Percentiles rank a stretch among this genome's conserved stretches.
These are phyloP conservation scores for Watsonalla binaria DNA, from an alignment of 2,888 invertebrate genomes.

Conservation along the genomic window DNA sequence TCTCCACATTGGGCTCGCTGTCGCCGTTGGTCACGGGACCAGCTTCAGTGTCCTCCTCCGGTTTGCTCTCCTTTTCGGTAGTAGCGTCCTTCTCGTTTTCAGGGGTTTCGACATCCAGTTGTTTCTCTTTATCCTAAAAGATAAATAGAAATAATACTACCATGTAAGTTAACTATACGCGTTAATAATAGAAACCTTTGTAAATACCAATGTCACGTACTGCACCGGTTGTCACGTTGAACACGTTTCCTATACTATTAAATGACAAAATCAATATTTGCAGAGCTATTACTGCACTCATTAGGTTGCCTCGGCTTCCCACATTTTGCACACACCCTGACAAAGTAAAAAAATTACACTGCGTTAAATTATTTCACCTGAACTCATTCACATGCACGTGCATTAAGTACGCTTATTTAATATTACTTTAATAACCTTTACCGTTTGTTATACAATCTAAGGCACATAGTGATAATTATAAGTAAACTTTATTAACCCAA, in stretches of 20 bases:
- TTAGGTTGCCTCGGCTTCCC: not conserved
- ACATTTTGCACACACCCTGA: not conserved
- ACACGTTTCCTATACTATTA: not conserved
- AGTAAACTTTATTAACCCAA: no score
- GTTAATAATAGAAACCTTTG: not conserved
- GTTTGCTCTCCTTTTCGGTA: slow-evolving; percentile 80
- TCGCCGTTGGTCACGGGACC: slow-evolving; percentile 62
- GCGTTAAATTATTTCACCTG: no score
- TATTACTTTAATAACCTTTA: no score
- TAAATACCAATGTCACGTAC: not conserved
- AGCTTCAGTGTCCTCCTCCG: slow-evolving; percentile 45
- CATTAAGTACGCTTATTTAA: no score
- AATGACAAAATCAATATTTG: not conserved
- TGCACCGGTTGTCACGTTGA: not conserved
- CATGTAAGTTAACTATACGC: not conserved
- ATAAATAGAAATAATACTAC: slow-evolving; percentile 6
- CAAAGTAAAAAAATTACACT: no score
- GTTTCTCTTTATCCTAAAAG: slow-evolving; percentile 80
- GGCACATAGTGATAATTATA: no score
- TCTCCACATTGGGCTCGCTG: slow-evolving; percentile 61
- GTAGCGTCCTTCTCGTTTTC: slow-evolving; percentile 84
- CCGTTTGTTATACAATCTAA: no score
- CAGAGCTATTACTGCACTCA: not conserved
- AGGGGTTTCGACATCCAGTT: slow-evolving; percentile 74
- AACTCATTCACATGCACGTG: no score